Evolutionary conservation across 2,113 vertebrate genomes (phyloP), one percentile per base, ranked within the genome.

Genomic region (Calonectris borealis): DNA sequence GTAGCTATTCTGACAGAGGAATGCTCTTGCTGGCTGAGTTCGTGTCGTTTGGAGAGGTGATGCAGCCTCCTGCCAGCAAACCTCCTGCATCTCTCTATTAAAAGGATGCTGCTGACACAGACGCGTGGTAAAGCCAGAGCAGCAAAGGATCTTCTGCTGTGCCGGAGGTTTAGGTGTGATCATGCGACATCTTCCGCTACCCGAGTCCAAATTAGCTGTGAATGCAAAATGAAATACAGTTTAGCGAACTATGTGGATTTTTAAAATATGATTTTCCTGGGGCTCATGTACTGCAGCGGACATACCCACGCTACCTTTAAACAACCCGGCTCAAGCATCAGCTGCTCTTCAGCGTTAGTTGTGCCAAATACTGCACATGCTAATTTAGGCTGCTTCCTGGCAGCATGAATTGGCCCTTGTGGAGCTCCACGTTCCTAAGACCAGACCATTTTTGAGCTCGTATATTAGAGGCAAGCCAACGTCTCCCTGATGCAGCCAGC

Each of bases 361-460:
- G 36, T 76, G 51, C 72, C 51, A 83, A 81, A 32, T 54, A 46
- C 36, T 42, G 55, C 55, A 24, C 18, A 2, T 38, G 38, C 18
- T 73, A 12, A 61, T 86, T 70, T 42, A 18, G 55, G 25, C 46
- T 9, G 7, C 46, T 86, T 69, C 34, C 32, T 88, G 64, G 51
- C n/a, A 48, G 44, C 18, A 7, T 55, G 27, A 75, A 38, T 55
- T 71, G 32, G 48, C 42, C 38, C 26, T 82, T 55, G 34, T 24
- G 57, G 48, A 68, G 8, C 24, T 82, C 8, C 7, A 22, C 7
- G 2, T 84, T 62, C 16, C 7, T 48, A 15, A 60, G n/a, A 44
- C 14, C 0, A 0, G 38, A 31, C 46, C 32, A 1, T 0, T 66
- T 86, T 52, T 66, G 71, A 70, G 64, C 25, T 61, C 2, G 0